Conservation (phyloP, 1,140 invertebrate species). For the Drosophila miranda region DNA sequence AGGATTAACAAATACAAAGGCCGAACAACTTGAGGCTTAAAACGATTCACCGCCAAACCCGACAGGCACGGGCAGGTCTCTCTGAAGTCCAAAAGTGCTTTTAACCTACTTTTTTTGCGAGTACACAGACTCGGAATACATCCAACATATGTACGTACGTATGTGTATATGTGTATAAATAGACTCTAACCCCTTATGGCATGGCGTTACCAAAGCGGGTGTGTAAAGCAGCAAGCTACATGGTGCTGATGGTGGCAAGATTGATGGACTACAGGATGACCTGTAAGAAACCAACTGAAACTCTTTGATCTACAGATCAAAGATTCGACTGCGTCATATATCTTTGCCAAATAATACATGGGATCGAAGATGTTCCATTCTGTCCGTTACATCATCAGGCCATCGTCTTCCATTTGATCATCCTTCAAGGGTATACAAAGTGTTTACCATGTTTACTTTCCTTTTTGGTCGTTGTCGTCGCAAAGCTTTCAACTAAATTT, state of each 20-base stretch:
- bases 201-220: not conserved
- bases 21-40: slow-evolving; percentile 72
- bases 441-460: slow-evolving; percentile 42
- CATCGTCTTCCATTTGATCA: too few species aligned
- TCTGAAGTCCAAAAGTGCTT: slow-evolving; percentile 69
- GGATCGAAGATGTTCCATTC: too few species aligned
- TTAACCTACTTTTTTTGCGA: slow-evolving; percentile 71
- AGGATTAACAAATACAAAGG: slow-evolving; percentile 77
- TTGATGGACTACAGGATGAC: too few species aligned
- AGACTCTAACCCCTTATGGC: slow-evolving; percentile 43
- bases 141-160: not conserved
- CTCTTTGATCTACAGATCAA: too few species aligned
- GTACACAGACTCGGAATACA: slow-evolving; percentile 37
- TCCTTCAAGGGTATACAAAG: slow-evolving; percentile 30
- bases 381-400: too few species aligned
- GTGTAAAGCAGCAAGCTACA: not conserved
- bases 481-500: slow-evolving; percentile 71
- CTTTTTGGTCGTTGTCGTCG: slow-evolving; percentile 42
- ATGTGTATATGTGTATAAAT: slow-evolving; percentile 51
- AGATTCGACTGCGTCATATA: too few species aligned
- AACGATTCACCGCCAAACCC: slow-evolving; percentile 61
- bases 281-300: too few species aligned
- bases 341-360: too few species aligned
- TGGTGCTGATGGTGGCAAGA: too few species aligned
- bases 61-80: slow-evolving; percentile 45